Evolutionary conservation across 2,797 vertebrate species (phyloP).

Genomic region (Myripristis murdjan): DNA sequence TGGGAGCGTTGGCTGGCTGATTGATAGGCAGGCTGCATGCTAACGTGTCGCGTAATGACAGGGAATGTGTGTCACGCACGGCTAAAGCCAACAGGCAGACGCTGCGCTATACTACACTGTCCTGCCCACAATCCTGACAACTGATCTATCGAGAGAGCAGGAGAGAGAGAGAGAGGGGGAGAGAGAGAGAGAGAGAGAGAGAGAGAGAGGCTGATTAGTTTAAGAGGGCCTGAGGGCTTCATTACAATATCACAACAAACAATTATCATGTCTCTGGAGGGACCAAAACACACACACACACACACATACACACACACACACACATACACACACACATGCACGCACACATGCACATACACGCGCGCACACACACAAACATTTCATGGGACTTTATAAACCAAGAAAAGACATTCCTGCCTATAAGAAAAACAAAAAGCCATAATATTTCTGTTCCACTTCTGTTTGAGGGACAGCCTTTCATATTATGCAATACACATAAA

Average conservation of each 20-base stretch:
- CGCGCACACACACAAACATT: conserved; percentile 30
- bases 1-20: conserved; percentile 27
- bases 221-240: conserved; percentile 48
- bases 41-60: conserved; percentile 48
- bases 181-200: conserved; percentile 39
- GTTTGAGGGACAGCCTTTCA: neutral
- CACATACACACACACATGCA: conserved; percentile 1
- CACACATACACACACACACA: conserved; percentile 15
- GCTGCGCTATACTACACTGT: conserved; percentile 36
- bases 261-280: conserved; percentile 47
- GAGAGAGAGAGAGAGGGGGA: conserved; percentile 7
- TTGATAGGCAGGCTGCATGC: conserved; percentile 49
- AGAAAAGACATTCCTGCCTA: neutral
- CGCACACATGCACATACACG: conserved; percentile 2
- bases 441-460: conserved; percentile 21
- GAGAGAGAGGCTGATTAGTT: conserved; percentile 45
- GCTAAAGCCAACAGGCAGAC: conserved; percentile 61
- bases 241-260: conserved; percentile 61
- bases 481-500: neutral
- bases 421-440: conserved; percentile 40
- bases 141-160: conserved; percentile 63
- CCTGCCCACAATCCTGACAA: conserved; percentile 65
- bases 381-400: neutral
- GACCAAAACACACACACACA: conserved; percentile 12
- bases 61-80: conserved; percentile 54